Percentiles rank a stretch among this genome's conserved stretches.
Conservation (phyloP, 2,113 vertebrate genomes). For the Gymnobelideus leadbeateri region DNA sequence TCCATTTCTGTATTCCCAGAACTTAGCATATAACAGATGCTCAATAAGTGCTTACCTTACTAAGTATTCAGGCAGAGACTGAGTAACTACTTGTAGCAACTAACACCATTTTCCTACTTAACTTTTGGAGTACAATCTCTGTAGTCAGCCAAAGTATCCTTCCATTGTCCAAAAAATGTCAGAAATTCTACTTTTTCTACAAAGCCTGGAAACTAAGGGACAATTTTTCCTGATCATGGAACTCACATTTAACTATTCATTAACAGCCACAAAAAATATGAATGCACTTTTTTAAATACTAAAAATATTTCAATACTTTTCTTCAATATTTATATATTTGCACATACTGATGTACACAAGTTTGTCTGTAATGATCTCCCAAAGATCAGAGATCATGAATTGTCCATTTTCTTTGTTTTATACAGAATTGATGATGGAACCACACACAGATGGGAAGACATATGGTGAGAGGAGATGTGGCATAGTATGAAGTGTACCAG, state of each 20-base stretch:
- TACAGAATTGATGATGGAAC: neutral
- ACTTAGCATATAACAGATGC: neutral
- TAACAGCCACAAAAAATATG: neutral
- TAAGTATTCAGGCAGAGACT: neutral
- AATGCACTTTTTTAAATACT: neutral
- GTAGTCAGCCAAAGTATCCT: neutral
- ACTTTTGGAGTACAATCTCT: neutral
- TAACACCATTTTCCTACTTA: conserved; percentile 11
- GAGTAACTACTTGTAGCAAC: neutral
- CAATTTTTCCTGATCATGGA: conserved; percentile 5
- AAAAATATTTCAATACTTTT: neutral
- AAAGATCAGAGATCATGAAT: neutral
- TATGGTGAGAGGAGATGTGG: neutral
- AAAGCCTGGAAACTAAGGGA: conserved; percentile 8
- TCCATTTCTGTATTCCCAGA: neutral
- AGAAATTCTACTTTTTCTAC: neutral
- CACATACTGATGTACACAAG: neutral
- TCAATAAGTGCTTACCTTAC: neutral
- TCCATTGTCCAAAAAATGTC: conserved; percentile 10
- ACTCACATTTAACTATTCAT: neutral
- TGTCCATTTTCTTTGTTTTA: neutral
- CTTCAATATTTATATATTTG: neutral
- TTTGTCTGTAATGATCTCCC: neutral
- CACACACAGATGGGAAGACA: neutral
- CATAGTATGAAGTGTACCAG: neutral